These are phyloP conservation scores for Drymodes brunneopygia DNA, from an alignment of 2,113 vertebrate genomes.

Conservation along the genomic window DNA sequence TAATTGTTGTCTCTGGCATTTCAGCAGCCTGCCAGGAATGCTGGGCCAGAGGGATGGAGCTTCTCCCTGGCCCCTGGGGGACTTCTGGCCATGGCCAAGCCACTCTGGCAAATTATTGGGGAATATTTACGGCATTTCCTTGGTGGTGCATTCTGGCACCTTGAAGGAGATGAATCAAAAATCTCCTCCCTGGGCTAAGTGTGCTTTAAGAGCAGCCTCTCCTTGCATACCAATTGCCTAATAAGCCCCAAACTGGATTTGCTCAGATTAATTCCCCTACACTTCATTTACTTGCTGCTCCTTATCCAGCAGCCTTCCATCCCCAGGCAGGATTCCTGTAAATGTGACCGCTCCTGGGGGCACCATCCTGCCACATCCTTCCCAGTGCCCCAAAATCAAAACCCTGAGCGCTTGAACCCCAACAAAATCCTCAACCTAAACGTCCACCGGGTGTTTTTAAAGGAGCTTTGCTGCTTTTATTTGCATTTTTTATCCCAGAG, in stretches of 20 bases:
- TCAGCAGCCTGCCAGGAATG: not conserved
- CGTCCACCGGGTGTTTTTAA: not conserved
- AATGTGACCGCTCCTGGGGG: not conserved
- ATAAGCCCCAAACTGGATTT: slow-evolving; percentile 31
- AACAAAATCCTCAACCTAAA: not conserved
- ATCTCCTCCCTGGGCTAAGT: not conserved
- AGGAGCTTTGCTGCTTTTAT: not conserved
- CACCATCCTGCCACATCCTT: too few relatives aligned
- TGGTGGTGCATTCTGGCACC: not conserved
- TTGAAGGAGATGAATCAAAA: not conserved
- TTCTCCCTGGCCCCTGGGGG: not conserved
- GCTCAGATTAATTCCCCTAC: slow-evolving; percentile 18
- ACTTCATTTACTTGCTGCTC: not conserved
- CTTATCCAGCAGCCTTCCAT: not conserved
- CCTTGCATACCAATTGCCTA: slow-evolving; percentile 18
- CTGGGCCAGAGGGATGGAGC: not conserved
- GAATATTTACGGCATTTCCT: not conserved
- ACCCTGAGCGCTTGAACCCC: not conserved
- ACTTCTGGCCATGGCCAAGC: not conserved
- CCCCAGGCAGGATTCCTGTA: not conserved
- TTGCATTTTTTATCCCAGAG: not conserved
- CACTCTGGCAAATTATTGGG: not conserved
- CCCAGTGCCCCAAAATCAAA: not conserved
- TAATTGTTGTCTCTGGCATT: not conserved
- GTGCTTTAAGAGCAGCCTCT: not conserved